phyloP scores from a whole-genome alignment of 2,113 vertebrate species.

The Neolamprologus devosi region DNA sequence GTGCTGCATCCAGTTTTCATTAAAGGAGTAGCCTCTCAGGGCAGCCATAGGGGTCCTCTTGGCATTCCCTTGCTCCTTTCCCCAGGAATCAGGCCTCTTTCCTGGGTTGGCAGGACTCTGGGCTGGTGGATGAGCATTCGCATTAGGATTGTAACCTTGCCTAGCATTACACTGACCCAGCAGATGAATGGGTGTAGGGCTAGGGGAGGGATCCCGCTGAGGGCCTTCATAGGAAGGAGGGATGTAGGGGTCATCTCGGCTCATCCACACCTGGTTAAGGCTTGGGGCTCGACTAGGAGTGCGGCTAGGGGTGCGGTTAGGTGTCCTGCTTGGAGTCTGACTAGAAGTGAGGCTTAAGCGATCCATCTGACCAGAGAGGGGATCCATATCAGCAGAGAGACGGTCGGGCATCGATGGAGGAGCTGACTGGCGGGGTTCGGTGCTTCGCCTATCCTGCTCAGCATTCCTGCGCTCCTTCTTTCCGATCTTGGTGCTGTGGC shows the following conservation, averaged over 20 bases:
- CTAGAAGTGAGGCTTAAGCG: slow-evolving; percentile 82
- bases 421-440: slow-evolving; percentile 60
- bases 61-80: slow-evolving; percentile 82
- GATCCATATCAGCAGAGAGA: slow-evolving; percentile 86
- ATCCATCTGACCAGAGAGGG: slow-evolving; percentile 91
- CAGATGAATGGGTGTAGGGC: slow-evolving; percentile 83
- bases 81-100: slow-evolving; percentile 80
- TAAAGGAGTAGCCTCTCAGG: slow-evolving; percentile 82
- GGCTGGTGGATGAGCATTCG: slow-evolving; percentile 59
- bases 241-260: slow-evolving; percentile 87
- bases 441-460: slow-evolving; percentile 54
- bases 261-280: slow-evolving; percentile 90
- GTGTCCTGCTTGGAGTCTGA: slow-evolving; percentile 72
- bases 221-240: slow-evolving; percentile 76
- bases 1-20: slow-evolving; percentile 89
- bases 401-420: slow-evolving; percentile 75
- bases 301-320: slow-evolving; percentile 68
- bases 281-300: slow-evolving; percentile 78
- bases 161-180: slow-evolving; percentile 87
- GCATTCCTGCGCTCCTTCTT: slow-evolving; percentile 80
- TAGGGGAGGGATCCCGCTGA: slow-evolving; percentile 61
- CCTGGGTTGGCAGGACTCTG: slow-evolving; percentile 58
- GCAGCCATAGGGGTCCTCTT: slow-evolving; percentile 87
- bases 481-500: slow-evolving; percentile 87
- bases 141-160: slow-evolving; percentile 78